A percentile compares a stretch with the other conserved stretches of the same genome.
These are phyloP conservation scores for Melanotus villosus DNA, from an alignment of 2,888 invertebrate genomes.

Conservation along the genomic window DNA sequence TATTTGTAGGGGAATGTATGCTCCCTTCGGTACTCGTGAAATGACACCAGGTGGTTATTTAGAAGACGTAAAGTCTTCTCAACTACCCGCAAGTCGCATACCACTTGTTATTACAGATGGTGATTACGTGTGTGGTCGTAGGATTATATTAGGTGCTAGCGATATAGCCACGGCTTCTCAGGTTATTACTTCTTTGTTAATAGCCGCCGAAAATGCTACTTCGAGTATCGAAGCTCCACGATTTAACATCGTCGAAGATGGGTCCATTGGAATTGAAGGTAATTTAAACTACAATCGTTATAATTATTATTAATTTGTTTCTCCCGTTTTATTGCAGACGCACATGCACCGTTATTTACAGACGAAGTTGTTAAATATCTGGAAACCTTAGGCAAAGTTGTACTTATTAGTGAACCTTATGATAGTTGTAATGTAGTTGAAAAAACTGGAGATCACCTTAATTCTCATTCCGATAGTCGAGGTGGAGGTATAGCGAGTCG, in stretches of 20 bases:
- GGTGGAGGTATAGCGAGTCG: constrained; percentile 79
- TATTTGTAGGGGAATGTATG: constrained; percentile 71
- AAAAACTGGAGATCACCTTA: constrained; percentile 75
- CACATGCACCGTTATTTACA: constrained; percentile 62
- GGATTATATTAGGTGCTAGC: constrained; percentile 71
- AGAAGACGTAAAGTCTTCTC: constrained; percentile 65
- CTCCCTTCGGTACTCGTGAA: constrained; percentile 70
- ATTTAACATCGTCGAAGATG: constrained; percentile 62
- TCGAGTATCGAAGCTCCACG: constrained; percentile 71
- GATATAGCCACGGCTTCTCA: constrained; percentile 70
- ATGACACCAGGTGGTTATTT: constrained; percentile 71
- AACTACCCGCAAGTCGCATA: constrained; percentile 59
- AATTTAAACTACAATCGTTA: background rate
- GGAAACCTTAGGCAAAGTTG: constrained; percentile 56
- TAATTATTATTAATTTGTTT: background rate
- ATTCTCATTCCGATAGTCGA: constrained; percentile 81
- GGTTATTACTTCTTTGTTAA: constrained; percentile 68
- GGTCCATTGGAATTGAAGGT: constrained; percentile 68
- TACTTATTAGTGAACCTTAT: constrained; percentile 67
- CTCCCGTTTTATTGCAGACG: constrained; percentile 57
- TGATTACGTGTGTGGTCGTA: constrained; percentile 68
- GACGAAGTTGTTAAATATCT: constrained; percentile 61
- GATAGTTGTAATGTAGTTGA: constrained; percentile 78
- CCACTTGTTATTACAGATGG: constrained; percentile 66
- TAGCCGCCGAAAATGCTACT: constrained; percentile 67